These are phyloP conservation scores for Picathartes gymnocephalus DNA, from an alignment of 2,113 vertebrate species.

Conservation along the genomic window DNA sequence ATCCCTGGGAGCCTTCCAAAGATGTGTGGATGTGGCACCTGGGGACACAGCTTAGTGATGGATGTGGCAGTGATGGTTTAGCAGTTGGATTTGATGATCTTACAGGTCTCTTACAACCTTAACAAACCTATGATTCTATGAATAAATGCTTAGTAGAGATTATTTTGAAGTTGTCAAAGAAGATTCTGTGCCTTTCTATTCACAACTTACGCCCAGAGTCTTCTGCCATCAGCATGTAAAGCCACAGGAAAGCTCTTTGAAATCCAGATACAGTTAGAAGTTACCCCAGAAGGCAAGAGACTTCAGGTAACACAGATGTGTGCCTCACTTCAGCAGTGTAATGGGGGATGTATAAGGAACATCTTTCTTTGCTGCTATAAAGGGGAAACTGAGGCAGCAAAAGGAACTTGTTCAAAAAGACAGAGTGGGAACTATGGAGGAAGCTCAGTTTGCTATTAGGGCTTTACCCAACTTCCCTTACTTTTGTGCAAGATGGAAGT, in stretches of 20 bases:
- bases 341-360: neutral
- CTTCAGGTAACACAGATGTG: neutral
- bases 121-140: fast-evolving
- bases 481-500: neutral
- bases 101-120: neutral
- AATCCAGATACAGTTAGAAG: neutral
- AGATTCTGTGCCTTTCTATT: neutral
- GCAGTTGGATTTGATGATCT: neutral
- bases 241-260: neutral
- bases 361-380: neutral
- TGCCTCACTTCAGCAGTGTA: neutral
- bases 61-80: neutral
- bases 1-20: neutral
- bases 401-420: neutral
- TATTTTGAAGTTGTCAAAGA: neutral
- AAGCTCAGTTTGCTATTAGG: neutral
- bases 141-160: neutral
- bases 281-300: neutral
- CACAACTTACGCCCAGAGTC: neutral
- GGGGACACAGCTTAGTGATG: neutral
- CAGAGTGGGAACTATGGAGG: neutral
- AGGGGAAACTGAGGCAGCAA: neutral
- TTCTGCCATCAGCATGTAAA: neutral
- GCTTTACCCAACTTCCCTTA: neutral
- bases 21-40: neutral